Conservation (phyloP, 2,888 invertebrate species). For the Notodonta ziczac region DNA sequence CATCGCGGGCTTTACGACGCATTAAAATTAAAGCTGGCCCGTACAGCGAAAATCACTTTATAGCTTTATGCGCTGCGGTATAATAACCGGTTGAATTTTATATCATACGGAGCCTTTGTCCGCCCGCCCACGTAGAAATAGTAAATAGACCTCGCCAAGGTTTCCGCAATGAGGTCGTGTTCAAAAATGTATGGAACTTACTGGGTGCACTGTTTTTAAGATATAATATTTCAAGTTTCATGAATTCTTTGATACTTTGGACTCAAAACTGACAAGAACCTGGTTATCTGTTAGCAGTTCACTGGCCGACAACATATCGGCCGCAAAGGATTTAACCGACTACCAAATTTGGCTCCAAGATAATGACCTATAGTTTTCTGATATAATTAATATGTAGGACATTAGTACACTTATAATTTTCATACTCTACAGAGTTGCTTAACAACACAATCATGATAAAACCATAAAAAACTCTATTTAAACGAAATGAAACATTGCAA, state of each 20-base stretch:
- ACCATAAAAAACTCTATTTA: no score
- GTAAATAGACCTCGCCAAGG: neutral
- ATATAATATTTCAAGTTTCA: neutral
- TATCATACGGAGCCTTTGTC: neutral
- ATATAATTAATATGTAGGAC: no score
- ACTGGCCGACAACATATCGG: no score
- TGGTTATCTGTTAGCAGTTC: no score
- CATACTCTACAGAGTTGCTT: no score
- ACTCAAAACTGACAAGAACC: no score
- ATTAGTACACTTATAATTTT: no score
- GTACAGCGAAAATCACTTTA: conserved; percentile 15
- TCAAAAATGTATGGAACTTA: neutral
- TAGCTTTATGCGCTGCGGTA: conserved; percentile 8
- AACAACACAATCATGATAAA: no score
- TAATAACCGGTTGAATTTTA: conserved; percentile 2
- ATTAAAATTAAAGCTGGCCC: conserved; percentile 18
- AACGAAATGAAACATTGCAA: no score
- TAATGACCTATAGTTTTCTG: no score
- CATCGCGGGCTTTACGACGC: conserved; percentile 12
- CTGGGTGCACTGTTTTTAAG: neutral
- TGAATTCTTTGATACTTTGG: neutral
- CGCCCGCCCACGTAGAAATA: neutral
- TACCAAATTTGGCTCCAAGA: no score
- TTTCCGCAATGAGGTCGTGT: neutral
- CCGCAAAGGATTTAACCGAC: no score